Conservation (phyloP, 2,797 vertebrate species). For the Hoplostethus mediterraneus region DNA sequence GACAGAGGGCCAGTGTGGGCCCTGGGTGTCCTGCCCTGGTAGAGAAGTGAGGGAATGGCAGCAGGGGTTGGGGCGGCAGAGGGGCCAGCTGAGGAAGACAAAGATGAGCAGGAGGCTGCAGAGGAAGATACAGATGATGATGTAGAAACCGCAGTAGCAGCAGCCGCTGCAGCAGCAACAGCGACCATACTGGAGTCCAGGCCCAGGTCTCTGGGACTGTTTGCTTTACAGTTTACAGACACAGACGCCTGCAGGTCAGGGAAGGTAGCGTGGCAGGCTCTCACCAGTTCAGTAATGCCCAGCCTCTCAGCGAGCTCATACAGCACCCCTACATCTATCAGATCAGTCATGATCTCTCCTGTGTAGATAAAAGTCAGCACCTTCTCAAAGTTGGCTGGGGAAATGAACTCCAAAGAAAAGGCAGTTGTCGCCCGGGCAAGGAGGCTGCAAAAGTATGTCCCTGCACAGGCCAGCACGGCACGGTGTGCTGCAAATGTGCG, state of each 20-base stretch:
- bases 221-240: conserved; percentile 69
- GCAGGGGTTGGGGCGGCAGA: conserved; percentile 76
- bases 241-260: conserved; percentile 91
- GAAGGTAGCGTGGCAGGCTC: conserved; percentile 94
- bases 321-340: conserved; percentile 95
- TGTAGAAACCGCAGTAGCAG: conserved; percentile 2
- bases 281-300: conserved; percentile 91
- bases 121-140: conserved; percentile 78
- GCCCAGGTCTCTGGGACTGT: conserved; percentile 53
- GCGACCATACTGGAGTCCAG: conserved; percentile 54
- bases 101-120: conserved; percentile 80
- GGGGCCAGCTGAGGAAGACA: conserved; percentile 79
- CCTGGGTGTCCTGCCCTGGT: conserved; percentile 46
- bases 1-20: conserved; percentile 29
- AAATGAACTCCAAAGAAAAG: conserved; percentile 94
- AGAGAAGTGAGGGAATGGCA: conserved; percentile 69
- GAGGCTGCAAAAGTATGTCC: conserved; percentile 93
- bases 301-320: conserved; percentile 95
- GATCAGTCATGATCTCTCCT: conserved; percentile 93
- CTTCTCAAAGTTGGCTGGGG: conserved; percentile 94
- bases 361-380: conserved; percentile 97
- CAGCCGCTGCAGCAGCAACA: conserved; percentile 9
- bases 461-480: conserved; percentile 91
- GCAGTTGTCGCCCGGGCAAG: conserved; percentile 83
- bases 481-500: conserved; percentile 94